Evolutionary conservation across 2,888 invertebrate species (phyloP), one percentile per base, ranked within the genome.

Genomic region (Empis stercorea): DNA sequence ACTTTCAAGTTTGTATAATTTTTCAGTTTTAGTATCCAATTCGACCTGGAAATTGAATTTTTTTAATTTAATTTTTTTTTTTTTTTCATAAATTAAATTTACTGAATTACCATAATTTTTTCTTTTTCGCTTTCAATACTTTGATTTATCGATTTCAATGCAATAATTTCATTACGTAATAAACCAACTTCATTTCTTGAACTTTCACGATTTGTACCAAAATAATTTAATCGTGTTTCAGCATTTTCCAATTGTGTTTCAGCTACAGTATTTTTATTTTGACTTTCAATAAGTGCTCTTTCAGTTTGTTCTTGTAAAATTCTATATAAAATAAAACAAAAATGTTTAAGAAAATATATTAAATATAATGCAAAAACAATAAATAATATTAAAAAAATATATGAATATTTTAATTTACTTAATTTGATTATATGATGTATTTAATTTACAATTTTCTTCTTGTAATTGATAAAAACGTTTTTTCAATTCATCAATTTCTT

Each of bases 241-340:
- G 79, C 73, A 48, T 74, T 64, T 51, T 74, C 74, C 10, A 83
- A 63, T 62, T 84, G 80, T 23, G 74, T 76, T 62, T 84, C 83
- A 11, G 76, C 66, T 53, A 75, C 72, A 37, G 76, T 59, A 34
- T 85, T 63, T 64, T 84, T 81, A 61, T 74, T 75, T 63, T 85
- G 84, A 47, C 79, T 72, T 54, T 84, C 83, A 46, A 74, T 72
- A 50, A 83, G 72, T 40, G 81, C 78, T 57, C 80, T 76, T 64
- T 87, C 86, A 5, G 84, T 82, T 71, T 87, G 84, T 57, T 84
- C 76, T 59, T 87, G 84, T 43, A 85, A 71, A 53, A 80, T 75
- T 65, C 85, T 87, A 47, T 68, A 52, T 41, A 49, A 44, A 41
- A 44, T 44, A 44, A 39, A 36, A 46, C 41, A 34, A 34, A 27